phyloP scores from a whole-genome alignment of 2,113 vertebrate genomes.

The Embiotoca jacksoni region DNA sequence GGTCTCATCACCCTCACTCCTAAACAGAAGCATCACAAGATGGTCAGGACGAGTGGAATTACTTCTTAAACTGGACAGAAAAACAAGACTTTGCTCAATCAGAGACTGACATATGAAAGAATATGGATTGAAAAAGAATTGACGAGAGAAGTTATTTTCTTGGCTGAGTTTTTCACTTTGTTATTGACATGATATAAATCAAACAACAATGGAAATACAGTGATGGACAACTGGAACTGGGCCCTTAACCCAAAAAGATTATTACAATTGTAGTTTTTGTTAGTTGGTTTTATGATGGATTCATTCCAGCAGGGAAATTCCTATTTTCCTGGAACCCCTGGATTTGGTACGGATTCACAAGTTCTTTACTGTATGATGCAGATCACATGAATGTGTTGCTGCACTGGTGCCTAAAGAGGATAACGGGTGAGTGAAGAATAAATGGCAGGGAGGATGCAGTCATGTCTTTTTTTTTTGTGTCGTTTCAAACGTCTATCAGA shows the following conservation, averaged over 20 bases:
- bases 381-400: neutral
- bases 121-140: neutral
- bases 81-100: conserved; percentile 4
- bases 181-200: neutral
- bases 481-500: no score
- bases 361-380: neutral
- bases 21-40: conserved; percentile 9
- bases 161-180: neutral
- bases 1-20: neutral
- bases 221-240: neutral
- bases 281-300: no score
- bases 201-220: neutral
- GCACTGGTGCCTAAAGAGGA: neutral
- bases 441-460: neutral
- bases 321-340: neutral
- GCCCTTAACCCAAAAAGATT: neutral
- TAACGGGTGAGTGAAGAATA: no score
- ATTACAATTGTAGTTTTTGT: no score
- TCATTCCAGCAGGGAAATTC: no score
- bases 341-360: neutral
- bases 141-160: neutral
- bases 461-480: no score
- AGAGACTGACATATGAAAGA: neutral
- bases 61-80: neutral
- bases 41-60: neutral